Percentiles rank a stretch among this genome's conserved stretches.
Evolutionary conservation across 2,113 vertebrate genomes (phyloP).

Genomic region (Antechinus stuartii): DNA sequence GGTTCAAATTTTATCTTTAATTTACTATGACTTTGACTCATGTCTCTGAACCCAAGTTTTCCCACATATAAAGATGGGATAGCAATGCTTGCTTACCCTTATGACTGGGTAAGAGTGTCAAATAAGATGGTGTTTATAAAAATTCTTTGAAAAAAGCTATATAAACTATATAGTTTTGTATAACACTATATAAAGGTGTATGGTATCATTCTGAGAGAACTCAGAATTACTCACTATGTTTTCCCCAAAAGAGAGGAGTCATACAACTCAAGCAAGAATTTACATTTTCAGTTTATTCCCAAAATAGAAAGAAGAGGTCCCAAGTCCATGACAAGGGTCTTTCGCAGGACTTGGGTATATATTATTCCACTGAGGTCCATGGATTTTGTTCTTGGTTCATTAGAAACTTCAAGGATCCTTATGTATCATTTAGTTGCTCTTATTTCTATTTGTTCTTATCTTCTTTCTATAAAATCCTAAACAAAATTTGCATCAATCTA

Average conservation of each 20-base stretch:
- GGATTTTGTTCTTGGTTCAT: too few relatives aligned
- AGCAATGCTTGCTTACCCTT: background rate
- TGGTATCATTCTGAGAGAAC: background rate
- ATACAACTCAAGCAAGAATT: background rate
- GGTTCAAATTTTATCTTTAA: background rate
- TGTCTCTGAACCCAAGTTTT: background rate
- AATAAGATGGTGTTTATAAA: background rate
- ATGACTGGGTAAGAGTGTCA: background rate
- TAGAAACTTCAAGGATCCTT: background rate
- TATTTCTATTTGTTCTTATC: background rate
- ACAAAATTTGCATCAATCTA: background rate
- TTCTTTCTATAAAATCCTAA: background rate
- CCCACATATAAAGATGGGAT: background rate
- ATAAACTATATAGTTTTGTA: too few relatives aligned
- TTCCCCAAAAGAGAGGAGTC: background rate
- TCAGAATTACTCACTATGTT: background rate
- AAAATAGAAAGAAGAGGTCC: background rate
- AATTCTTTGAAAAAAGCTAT: background rate
- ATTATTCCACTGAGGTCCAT: background rate
- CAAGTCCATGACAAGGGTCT: background rate
- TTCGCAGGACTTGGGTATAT: background rate
- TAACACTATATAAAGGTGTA: background rate
- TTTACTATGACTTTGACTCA: background rate
- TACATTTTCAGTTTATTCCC: background rate
- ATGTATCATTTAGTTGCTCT: background rate